Evolutionary conservation across 2,113 vertebrate species (phyloP), one percentile per base, ranked within the genome.

Genomic region (Xenopus borealis): DNA sequence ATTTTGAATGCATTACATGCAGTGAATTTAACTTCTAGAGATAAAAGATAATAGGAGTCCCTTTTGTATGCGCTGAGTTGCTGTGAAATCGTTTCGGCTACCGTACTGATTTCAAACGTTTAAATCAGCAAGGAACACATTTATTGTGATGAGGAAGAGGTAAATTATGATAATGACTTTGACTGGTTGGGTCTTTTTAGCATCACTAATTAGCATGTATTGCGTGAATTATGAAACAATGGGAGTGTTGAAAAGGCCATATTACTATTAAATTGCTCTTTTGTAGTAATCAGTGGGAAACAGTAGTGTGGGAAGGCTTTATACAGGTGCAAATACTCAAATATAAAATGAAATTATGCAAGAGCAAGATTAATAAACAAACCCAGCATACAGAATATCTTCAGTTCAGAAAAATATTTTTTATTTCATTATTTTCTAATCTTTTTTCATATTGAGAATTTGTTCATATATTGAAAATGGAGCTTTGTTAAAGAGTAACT

Each of bases 131-230:
- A 88, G 74, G 80, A 86, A 84, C 71, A 78, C 79, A 82, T 88
- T 88, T 78, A 67, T 44, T 67, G 65, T 67, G 87, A 84, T 80
- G 75, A 90, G 88, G 84, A 91, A 89, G 86, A 91, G 85, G 88
- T 89, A 91, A 88, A 90, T 91, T 85, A 91, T 89, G 88, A 85
- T 89, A 90, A 91, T 91, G 87, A 86, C 84, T 84, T 84, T 59
- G 84, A 85, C 85, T 88, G 85, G 86, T 89, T 79, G 79, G 86
- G 86, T 91, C 87, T 85, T 89, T 55, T 86, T 83, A 89, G 87
- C 88, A 90, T 91, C 85, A 80, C 87, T 91, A 92, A 91, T 92
- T 88, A 91, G 88, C 90, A 91, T 91, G 90, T 92, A 92, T 89
- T 90, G 89, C 89, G 83, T 78, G 86, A 89, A 91, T 90, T 90